Evolutionary conservation across 2,888 invertebrate species (phyloP).

Genomic region (Agriopis marginaria): DNA sequence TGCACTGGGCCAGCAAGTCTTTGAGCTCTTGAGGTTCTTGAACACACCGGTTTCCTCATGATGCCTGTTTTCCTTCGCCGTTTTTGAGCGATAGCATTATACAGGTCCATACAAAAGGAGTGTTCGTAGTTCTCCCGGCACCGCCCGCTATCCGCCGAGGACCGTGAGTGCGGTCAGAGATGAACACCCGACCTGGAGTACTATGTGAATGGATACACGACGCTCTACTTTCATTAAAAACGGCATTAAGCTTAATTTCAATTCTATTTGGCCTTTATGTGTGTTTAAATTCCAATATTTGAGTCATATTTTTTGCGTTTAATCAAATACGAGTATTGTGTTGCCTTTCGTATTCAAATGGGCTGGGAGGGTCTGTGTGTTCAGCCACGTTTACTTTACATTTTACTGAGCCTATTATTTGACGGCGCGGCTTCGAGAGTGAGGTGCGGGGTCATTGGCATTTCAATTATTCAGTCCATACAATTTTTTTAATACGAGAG

Average conservation of each 20-base stretch:
- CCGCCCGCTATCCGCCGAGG: too few relatives aligned
- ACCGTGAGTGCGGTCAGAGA: too few relatives aligned
- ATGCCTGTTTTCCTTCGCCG: too few relatives aligned
- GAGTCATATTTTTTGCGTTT: slow-evolving; percentile 10
- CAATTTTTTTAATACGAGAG: background rate
- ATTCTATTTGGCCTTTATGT: slow-evolving; percentile 12
- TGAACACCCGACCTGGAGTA: background rate
- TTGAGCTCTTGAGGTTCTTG: too few relatives aligned
- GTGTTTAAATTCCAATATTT: slow-evolving; percentile 17
- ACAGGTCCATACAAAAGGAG: too few relatives aligned
- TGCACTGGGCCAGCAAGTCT: too few relatives aligned
- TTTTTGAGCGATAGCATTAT: too few relatives aligned
- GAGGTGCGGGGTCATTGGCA: background rate
- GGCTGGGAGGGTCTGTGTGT: background rate
- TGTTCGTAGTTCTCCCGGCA: too few relatives aligned
- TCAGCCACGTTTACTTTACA: slow-evolving; percentile 9
- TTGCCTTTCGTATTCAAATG: slow-evolving; percentile 18
- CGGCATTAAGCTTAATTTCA: slow-evolving; percentile 22
- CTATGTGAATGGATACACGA: background rate
- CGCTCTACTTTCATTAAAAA: slow-evolving; percentile 14
- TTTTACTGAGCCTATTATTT: slow-evolving; percentile 14
- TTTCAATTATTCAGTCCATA: background rate
- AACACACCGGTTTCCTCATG: too few relatives aligned
- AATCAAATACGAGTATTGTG: slow-evolving; percentile 23
- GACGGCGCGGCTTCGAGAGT: background rate